phyloP scores from a whole-genome alignment of 2,888 invertebrate genomes.

The Keiferia lycopersicella region DNA sequence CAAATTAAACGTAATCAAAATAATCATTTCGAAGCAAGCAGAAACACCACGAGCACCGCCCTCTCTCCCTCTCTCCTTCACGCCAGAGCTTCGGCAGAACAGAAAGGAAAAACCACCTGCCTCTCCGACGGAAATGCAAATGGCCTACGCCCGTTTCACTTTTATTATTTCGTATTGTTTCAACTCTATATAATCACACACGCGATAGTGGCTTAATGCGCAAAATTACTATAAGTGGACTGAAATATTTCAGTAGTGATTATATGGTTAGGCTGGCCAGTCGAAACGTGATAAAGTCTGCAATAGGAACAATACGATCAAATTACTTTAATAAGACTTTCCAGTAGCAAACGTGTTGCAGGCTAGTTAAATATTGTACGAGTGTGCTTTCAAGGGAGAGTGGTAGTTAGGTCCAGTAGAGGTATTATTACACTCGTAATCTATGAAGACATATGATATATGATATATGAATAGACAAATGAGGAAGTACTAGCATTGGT shows the following conservation, averaged over 20 bases:
- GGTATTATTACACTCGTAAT: conserved; percentile 15
- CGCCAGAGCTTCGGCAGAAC: conserved; percentile 40
- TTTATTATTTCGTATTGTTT: conserved; percentile 75
- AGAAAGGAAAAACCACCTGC: conserved; percentile 56
- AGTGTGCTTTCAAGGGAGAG: conserved; percentile 9
- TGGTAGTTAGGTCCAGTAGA: conserved; percentile 8
- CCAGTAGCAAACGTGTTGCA: conserved; percentile 40
- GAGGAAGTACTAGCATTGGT: too few relatives aligned
- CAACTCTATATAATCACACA: conserved; percentile 64
- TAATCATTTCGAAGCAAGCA: conserved; percentile 71
- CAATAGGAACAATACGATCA: conserved; percentile 45
- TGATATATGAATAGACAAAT: too few relatives aligned
- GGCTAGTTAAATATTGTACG: conserved; percentile 26
- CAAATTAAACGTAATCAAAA: conserved; percentile 82
- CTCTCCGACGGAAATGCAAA: conserved; percentile 67
- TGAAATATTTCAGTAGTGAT: conserved; percentile 68
- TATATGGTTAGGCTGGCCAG: conserved; percentile 51
- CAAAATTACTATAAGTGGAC: conserved; percentile 70
- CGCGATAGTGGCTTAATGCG: conserved; percentile 68
- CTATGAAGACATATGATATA: too few relatives aligned
- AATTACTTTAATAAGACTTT: conserved; percentile 46
- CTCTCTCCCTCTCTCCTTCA: conserved; percentile 58
- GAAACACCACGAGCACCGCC: conserved; percentile 46
- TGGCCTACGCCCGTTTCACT: conserved; percentile 64
- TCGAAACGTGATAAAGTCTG: conserved; percentile 53